phyloP scores from a whole-genome alignment of 64 coral and sea anemone genomes.

The Porites australiensis region DNA sequence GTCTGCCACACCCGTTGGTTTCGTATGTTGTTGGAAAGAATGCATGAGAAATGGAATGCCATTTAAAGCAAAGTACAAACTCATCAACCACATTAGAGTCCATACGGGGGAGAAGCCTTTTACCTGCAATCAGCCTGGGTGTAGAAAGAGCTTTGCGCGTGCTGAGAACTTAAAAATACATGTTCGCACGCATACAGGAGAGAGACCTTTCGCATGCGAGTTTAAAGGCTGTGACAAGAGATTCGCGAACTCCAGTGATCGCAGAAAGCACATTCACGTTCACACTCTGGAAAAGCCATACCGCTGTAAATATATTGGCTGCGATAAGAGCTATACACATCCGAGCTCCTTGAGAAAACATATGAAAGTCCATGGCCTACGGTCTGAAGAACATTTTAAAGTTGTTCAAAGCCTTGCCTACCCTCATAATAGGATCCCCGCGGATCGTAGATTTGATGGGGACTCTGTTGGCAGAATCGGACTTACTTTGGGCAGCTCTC shows the following conservation, averaged over 20 bases:
- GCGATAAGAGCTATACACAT: conserved; percentile 75
- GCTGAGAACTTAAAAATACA: conserved; percentile 79
- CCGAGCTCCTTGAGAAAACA: conserved; percentile 71
- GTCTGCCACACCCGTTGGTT: conserved; percentile 28
- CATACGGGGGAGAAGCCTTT: conserved; percentile 81
- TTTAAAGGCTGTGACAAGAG: conserved; percentile 73
- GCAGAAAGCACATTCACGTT: conserved; percentile 75
- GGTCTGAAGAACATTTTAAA: conserved; percentile 56
- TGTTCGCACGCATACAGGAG: conserved; percentile 68
- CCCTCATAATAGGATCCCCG: background rate
- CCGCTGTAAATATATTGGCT: conserved; percentile 71
- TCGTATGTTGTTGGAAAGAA: conserved; percentile 73
- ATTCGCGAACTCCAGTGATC: conserved; percentile 77
- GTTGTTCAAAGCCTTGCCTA: conserved; percentile 40
- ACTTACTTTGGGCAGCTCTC: background rate
- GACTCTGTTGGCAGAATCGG: background rate
- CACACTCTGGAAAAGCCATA: conserved; percentile 78
- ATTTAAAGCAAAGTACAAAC: conserved; percentile 79
- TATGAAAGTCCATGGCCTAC: conserved; percentile 68
- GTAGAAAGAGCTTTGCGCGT: conserved; percentile 70
- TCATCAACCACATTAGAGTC: conserved; percentile 79
- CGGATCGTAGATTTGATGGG: background rate
- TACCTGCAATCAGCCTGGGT: conserved; percentile 58
- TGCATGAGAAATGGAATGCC: conserved; percentile 72
- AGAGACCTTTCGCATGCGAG: conserved; percentile 72